A percentile compares a stretch with the other conserved stretches of the same genome.
phyloP scores from a whole-genome alignment of 2,888 invertebrate species.

The Spodoptera littoralis region DNA sequence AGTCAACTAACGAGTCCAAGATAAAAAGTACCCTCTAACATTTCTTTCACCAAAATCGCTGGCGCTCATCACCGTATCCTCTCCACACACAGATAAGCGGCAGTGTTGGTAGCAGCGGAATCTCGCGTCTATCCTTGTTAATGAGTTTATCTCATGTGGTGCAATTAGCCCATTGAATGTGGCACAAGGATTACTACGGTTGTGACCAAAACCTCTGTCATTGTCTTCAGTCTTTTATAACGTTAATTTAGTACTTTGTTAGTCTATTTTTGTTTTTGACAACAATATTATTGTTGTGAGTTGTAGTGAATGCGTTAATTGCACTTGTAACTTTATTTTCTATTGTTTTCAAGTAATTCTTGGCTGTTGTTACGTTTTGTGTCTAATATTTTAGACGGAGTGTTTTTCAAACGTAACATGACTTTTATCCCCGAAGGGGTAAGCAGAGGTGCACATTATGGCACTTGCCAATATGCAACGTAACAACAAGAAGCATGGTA shows the following conservation, averaged over 20 bases:
- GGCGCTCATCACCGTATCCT: slow-evolving; percentile 41
- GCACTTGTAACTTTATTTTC: background rate
- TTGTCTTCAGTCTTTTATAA: slow-evolving; percentile 32
- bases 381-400: no score
- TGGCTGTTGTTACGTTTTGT: no score
- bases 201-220: slow-evolving; percentile 69
- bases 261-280: background rate
- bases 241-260: slow-evolving; percentile 4
- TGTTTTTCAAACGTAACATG: no score
- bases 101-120: slow-evolving; percentile 76
- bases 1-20: no score
- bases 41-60: slow-evolving; percentile 36
- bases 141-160: slow-evolving; percentile 87
- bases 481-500: no score
- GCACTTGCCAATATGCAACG: no score
- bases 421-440: no score
- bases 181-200: slow-evolving; percentile 81
- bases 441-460: no score
- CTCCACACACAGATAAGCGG: slow-evolving; percentile 75
- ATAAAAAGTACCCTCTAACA: no score
- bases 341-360: no score
- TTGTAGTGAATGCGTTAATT: no score
- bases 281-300: background rate
- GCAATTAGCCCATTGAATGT: slow-evolving; percentile 85
- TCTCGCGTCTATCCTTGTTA: slow-evolving; percentile 87